Evolutionary conservation across 2,797 vertebrate species (phyloP).

Genomic region (Macropus fuliginosus): DNA sequence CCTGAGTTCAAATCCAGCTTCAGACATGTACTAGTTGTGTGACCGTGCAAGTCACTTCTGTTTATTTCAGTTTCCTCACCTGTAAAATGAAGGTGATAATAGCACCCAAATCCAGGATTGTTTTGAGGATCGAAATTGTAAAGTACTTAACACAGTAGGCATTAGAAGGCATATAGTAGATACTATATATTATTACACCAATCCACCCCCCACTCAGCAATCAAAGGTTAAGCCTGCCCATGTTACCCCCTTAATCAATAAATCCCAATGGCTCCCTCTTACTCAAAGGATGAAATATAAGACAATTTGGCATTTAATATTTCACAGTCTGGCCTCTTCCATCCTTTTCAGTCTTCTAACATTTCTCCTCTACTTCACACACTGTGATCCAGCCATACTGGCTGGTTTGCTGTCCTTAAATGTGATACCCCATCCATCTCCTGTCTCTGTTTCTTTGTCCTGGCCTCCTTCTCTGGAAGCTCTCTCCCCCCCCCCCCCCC

Average conservation of each 20-base stretch:
- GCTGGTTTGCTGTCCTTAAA: neutral
- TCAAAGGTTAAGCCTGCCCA: neutral
- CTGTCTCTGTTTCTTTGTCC: neutral
- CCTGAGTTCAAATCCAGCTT: neutral
- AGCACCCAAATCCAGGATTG: neutral
- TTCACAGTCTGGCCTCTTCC: neutral
- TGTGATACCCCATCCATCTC: neutral
- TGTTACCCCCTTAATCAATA: neutral
- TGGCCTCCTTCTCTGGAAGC: neutral
- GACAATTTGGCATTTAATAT: neutral
- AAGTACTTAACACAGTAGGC: neutral
- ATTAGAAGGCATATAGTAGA: neutral
- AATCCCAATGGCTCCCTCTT: neutral
- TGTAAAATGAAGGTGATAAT: neutral
- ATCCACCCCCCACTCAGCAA: neutral
- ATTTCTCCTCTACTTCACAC: neutral
- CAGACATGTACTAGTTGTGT: neutral
- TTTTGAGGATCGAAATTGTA: neutral
- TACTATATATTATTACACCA: neutral
- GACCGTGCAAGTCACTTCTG: neutral
- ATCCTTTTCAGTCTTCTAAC: neutral
- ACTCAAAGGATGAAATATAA: neutral
- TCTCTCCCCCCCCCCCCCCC: neutral
- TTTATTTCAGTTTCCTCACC: neutral
- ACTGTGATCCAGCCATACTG: neutral